These are phyloP conservation scores for Gnathonemus longibarbis DNA, from an alignment of 2,113 vertebrate genomes.

Conservation along the genomic window DNA sequence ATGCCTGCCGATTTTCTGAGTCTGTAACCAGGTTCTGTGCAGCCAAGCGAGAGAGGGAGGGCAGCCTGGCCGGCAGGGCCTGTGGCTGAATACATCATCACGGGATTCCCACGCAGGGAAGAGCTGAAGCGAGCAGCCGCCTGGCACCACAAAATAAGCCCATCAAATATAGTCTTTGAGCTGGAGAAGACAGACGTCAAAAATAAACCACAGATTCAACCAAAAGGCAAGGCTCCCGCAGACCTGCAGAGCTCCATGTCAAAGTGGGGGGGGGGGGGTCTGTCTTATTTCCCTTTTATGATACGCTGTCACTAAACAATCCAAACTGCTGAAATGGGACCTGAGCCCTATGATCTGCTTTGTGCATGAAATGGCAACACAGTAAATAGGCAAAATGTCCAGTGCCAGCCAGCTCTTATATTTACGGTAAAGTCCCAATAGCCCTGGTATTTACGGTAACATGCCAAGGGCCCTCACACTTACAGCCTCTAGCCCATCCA, in stretches of 20 bases:
- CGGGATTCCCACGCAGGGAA: background rate
- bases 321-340: background rate
- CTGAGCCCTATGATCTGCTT: background rate
- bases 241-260: background rate
- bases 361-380: background rate
- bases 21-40: conserved; percentile 8
- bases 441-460: background rate
- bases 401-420: background rate
- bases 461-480: background rate
- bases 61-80: background rate
- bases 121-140: background rate
- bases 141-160: background rate
- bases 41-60: background rate
- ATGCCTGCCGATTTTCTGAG: background rate
- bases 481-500: background rate
- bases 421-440: background rate
- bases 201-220: background rate
- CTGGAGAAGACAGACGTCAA: background rate
- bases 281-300: background rate
- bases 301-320: background rate
- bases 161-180: background rate
- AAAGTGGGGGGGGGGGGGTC: background rate
- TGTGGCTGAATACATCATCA: background rate
- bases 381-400: background rate
- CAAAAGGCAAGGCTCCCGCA: background rate